phyloP scores from a whole-genome alignment of 2,797 vertebrate genomes.

The Etheostoma nigrum region DNA sequence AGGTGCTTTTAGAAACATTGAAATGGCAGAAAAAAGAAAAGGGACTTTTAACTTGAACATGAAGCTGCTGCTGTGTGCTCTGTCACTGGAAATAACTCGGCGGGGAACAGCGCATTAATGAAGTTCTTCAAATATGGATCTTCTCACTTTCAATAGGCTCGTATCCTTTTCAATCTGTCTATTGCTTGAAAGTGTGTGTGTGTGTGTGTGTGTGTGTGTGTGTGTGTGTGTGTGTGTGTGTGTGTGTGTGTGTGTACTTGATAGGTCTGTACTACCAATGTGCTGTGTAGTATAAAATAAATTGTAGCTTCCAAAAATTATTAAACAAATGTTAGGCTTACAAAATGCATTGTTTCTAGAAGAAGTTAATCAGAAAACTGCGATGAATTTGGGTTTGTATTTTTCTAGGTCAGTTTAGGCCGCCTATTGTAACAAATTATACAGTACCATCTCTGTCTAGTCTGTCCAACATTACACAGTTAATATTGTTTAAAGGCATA shows the following conservation, averaged over 20 bases:
- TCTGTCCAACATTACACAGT: neutral
- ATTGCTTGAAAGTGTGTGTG: conserved; percentile 55
- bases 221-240: conserved; percentile 6
- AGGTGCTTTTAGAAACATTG: conserved; percentile 84
- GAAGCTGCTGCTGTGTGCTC: conserved; percentile 79
- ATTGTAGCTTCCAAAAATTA: conserved; percentile 7
- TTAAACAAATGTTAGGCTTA: conserved; percentile 2
- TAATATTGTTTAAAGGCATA: neutral
- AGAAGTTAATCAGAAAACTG: conserved; percentile 1
- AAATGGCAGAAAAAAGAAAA: conserved; percentile 75
- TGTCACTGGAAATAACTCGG: conserved; percentile 80
- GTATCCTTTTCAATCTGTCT: conserved; percentile 73
- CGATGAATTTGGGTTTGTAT: neutral
- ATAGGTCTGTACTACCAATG: conserved; percentile 3
- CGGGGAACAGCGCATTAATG: conserved; percentile 80
- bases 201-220: conserved; percentile 15
- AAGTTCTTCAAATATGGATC: conserved; percentile 80
- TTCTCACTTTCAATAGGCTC: conserved; percentile 70
- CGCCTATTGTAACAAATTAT: neutral
- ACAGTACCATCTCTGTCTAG: neutral
- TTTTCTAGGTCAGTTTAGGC: neutral
- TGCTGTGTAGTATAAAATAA: neutral
- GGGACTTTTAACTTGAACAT: conserved; percentile 83
- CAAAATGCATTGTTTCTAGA: neutral
- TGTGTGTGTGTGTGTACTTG: conserved; percentile 3